phyloP scores from a whole-genome alignment of 2,888 invertebrate species.

The Phaonia tiefii region DNA sequence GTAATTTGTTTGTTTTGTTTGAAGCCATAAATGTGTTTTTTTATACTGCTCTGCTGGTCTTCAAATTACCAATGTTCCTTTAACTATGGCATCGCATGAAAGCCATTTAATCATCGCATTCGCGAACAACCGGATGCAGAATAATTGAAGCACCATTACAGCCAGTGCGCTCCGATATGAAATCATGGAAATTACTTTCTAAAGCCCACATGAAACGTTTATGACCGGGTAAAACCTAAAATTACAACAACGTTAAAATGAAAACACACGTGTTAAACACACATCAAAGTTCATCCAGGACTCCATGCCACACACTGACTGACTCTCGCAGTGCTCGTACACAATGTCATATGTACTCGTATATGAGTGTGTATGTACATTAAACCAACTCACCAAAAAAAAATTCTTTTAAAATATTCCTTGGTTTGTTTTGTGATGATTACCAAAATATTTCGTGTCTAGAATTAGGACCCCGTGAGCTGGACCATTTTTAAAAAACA shows the following conservation, averaged over 20 bases:
- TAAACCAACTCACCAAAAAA: too few relatives aligned
- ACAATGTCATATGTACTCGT: background rate
- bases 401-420: too few relatives aligned
- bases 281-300: background rate
- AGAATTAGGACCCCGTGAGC: too few relatives aligned
- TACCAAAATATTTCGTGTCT: too few relatives aligned
- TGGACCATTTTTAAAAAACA: too few relatives aligned
- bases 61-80: constrained; percentile 22
- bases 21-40: constrained; percentile 28
- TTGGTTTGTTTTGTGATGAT: too few relatives aligned
- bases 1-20: background rate
- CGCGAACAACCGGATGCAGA: constrained; percentile 83
- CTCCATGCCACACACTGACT: background rate
- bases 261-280: background rate
- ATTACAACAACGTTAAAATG: background rate
- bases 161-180: constrained; percentile 83
- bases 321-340: background rate
- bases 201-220: constrained; percentile 84
- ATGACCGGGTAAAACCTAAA: constrained; percentile 82
- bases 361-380: too few relatives aligned
- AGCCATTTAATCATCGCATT: constrained; percentile 74
- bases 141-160: constrained; percentile 84
- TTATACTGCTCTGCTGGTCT: constrained; percentile 29
- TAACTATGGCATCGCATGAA: constrained; percentile 16
- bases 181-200: constrained; percentile 86